Evolutionary conservation across 2,888 invertebrate genomes (phyloP).

Genomic region (Dascillus cervinus): DNA sequence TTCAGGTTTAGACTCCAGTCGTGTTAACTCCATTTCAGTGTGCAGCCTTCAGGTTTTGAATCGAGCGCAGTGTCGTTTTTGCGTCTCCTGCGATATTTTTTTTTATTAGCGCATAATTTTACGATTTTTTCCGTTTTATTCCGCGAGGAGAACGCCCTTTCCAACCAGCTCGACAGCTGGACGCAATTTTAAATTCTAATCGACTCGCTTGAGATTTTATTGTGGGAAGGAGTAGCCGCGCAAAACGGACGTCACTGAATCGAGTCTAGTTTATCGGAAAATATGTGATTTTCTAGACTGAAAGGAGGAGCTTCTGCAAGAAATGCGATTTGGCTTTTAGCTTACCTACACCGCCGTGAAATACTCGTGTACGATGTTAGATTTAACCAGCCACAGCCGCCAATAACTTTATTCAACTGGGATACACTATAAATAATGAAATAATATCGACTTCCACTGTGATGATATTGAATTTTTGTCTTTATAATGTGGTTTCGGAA

Average conservation of each 20-base stretch:
- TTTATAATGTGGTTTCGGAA: too few species aligned
- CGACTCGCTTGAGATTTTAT: too few species aligned
- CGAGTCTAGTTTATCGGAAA: slow-evolving; percentile 14
- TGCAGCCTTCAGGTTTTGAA: too few species aligned
- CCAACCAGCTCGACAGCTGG: too few species aligned
- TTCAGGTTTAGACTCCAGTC: slow-evolving; percentile 6
- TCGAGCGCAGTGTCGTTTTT: too few species aligned
- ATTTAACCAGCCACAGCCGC: neutral
- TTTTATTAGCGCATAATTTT: too few species aligned
- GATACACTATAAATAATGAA: neutral
- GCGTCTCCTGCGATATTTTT: too few species aligned
- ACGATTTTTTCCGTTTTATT: too few species aligned
- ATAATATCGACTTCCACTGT: neutral
- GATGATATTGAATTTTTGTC: too few species aligned
- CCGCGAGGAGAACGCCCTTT: too few species aligned
- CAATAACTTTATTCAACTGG: neutral
- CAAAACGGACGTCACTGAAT: slow-evolving; percentile 13
- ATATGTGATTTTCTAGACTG: slow-evolving; percentile 15
- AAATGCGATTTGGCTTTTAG: slow-evolving; percentile 15
- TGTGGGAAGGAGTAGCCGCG: too few species aligned
- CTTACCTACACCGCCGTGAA: slow-evolving; percentile 4
- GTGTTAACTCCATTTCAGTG: slow-evolving; percentile 8
- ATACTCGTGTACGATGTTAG: neutral
- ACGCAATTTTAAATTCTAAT: too few species aligned
- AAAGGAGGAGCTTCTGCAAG: slow-evolving; percentile 8